A percentile compares a stretch with the other conserved stretches of the same genome.
phyloP scores from a whole-genome alignment of 2,797 vertebrate genomes.

The Carduelis carduelis region DNA sequence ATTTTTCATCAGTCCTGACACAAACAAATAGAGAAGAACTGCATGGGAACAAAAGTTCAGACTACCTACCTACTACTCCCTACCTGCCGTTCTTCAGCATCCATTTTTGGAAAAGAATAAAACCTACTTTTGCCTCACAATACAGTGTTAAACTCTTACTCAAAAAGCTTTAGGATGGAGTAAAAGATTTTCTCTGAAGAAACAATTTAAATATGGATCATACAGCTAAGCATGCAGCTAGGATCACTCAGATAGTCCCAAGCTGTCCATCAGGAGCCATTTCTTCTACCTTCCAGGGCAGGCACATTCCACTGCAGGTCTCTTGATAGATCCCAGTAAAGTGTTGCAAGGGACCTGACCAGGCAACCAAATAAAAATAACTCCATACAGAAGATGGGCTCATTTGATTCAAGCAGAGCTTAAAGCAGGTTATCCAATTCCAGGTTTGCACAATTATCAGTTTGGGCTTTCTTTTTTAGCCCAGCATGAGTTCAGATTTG shows the following conservation, averaged over 20 bases:
- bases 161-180: background rate
- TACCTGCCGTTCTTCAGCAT: background rate
- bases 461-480: conserved; percentile 21
- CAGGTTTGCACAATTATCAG: conserved; percentile 40
- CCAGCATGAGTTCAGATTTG: conserved; percentile 23
- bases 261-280: background rate
- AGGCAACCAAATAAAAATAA: conserved; percentile 7
- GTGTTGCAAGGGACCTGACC: background rate
- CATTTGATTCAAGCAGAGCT: background rate
- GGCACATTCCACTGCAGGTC: background rate
- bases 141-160: background rate
- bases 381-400: background rate
- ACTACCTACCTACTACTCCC: background rate
- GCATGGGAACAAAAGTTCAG: background rate
- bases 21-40: background rate
- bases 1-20: background rate
- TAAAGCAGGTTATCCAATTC: background rate
- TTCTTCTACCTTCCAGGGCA: background rate
- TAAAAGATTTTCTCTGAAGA: background rate
- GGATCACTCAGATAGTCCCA: background rate
- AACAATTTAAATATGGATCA: background rate
- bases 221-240: background rate
- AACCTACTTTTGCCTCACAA: background rate
- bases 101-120: background rate
- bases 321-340: background rate